Base-by-base conservation (phyloP, 2,888 invertebrate genomes). In the Meganola albula region DNA sequence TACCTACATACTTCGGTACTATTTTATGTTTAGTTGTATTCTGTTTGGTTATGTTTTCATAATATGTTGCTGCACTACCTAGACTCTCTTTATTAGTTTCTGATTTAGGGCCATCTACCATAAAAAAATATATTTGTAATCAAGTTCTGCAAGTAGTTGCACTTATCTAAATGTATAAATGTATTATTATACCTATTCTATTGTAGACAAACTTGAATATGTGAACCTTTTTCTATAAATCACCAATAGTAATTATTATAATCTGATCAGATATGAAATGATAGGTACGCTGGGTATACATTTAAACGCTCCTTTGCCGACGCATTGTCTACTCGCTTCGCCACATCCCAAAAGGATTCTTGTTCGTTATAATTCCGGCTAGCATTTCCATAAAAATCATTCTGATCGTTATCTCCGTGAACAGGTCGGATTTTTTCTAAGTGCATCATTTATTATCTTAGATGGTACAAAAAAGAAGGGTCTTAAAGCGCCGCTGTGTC, bases 401-500 rank as follows among this genome's bases (percentile, higher is more conserved):
- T 78, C 67, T 54, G 84, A 84, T 84, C 74, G 73, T 82, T 84
- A 84, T 84, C 84, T 69, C 59, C 58, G 63, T 71, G 79, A 82
- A 78, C 84, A 85, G 85, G 84, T 85, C 83, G 78, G 74, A 74
- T 73, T 85, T 83, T 78, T 78, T 75, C 63, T 58, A 69, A 72
- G 73, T 66, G 73, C 76, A 78, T 84, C 83, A 83, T 85, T 85
- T 84, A 84, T 84, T 85, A 84, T 84, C 76, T 82, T 75, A 75
- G 72, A 71, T 65, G 67, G 69, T 63, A 80, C 75, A 83, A 84
- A 82, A 83, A 82, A 80, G 61, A 58, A 63, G 71, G 78, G 72
- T 68, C 76, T 73, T 70, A 82, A 82, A 82, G 84, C 79, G 82
- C 83, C 83, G 84, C 84, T 60, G 65, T 63, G 73, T 62, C 75